Conservation (phyloP, 2,888 invertebrate genomes). For the Cacoxenus indagator region DNA sequence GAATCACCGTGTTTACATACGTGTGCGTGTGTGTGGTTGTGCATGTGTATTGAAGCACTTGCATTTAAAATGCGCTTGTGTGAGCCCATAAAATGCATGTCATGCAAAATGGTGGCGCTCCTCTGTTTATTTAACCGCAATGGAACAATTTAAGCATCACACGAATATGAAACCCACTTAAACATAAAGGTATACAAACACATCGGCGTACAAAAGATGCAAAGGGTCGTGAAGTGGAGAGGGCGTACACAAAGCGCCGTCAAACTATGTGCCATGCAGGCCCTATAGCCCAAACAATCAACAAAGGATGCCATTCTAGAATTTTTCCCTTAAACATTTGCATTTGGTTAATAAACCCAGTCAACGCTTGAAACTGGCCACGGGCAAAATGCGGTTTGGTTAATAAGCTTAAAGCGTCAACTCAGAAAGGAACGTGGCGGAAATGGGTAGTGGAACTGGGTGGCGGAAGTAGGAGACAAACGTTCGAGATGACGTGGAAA, state of each 20-base stretch:
- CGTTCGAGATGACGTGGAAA: no score
- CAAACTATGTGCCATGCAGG: constrained; percentile 26
- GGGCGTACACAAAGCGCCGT: not conserved
- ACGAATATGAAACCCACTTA: constrained; percentile 52
- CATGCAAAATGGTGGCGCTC: constrained; percentile 28
- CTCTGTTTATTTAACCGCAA: constrained; percentile 59
- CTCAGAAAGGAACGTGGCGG: no score
- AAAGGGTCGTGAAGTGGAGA: not conserved
- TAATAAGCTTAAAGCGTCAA: no score
- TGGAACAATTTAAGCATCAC: constrained; percentile 53
- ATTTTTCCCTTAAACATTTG: no score
- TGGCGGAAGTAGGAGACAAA: no score
- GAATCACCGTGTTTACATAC: not conserved
- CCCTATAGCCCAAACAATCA: constrained; percentile 44
- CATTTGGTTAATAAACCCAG: no score
- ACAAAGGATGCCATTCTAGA: constrained; percentile 22
- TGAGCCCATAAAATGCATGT: constrained; percentile 39
- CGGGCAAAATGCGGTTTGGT: no score
- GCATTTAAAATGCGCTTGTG: constrained; percentile 5
- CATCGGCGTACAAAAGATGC: constrained; percentile 10
- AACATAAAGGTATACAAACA: not conserved
- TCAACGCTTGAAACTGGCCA: no score
- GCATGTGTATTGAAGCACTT: constrained; percentile 21
- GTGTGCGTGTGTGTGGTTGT: constrained; percentile 27
- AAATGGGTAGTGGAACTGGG: no score